Evolutionary conservation across 35 echinoderm and acorn worm species (phyloP), one percentile per base, ranked within the genome.

Genomic region (Eucidaris tribuloides): DNA sequence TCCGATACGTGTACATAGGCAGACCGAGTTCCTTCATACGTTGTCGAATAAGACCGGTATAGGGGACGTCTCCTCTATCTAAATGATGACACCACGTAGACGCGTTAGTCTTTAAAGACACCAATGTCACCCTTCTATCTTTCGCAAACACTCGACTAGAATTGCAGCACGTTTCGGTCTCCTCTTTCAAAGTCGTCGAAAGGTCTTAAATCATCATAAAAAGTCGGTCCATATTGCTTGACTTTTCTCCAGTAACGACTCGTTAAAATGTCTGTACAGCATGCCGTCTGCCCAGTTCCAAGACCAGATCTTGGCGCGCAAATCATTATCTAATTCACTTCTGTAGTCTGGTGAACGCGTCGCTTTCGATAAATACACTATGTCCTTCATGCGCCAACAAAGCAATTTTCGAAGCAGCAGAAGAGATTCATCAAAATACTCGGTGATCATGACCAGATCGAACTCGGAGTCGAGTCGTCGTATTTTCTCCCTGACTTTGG

Each of bases 331-430:
- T 0, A 89, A 28, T 14, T 45, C n/a, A 9, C 65, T 41, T 29
- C 82, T 38, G 11, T 81, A 85, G 0, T 68, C 32, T 62, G 88
- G 81, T 4, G 61, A 59, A 36, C 94, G 81, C 3, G 77, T 77
- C 27, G 81, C 86, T 14, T 88, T 72, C 0, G 76, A 45, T 23
- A 97, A 88, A 56, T 85, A 97, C 2, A 85, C 77, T 38, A 97
- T 83, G 70, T 97, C 94, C 20, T 97, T 86, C 17, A 89, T 71
- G 19, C 80, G 45, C 94, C 94, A 97, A 77, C 94, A 97, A 77
- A 97, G 62, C n/a, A 97, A 48, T 5, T 97, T 85, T 33, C 83
- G 57, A 0, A 97, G 55, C 15, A 97, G 62, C 29, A 97, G 80
- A 3, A 97, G 62, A 15, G 89, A 92, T 82, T 97, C 89, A 3